phyloP scores from a whole-genome alignment of 2,797 vertebrate species.

The Sebastes itinus region DNA sequence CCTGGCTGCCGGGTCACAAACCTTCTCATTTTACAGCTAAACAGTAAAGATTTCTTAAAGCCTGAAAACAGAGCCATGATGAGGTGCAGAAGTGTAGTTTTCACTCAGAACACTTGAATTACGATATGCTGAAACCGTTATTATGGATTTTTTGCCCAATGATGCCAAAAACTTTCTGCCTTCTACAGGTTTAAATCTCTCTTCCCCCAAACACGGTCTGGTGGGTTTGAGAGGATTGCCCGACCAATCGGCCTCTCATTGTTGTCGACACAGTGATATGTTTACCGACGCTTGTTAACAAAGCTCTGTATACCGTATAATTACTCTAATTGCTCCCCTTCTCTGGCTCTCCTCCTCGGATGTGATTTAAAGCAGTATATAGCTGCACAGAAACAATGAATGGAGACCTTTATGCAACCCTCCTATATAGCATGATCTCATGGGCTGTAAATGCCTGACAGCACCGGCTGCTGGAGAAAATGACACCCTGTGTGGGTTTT shows the following conservation, averaged over 20 bases:
- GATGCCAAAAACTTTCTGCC: too few species aligned
- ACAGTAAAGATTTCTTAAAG: too few species aligned
- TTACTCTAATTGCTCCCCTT: conserved; percentile 43
- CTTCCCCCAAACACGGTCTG: neutral
- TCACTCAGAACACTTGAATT: too few species aligned
- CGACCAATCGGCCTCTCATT: conserved; percentile 7
- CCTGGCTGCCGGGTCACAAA: too few species aligned
- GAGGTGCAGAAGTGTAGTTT: too few species aligned
- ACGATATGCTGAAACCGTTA: too few species aligned
- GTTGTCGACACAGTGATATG: conserved; percentile 25
- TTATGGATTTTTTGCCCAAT: too few species aligned
- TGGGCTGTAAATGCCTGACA: conserved; percentile 60
- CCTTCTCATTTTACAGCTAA: fast-evolving
- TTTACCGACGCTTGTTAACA: conserved; percentile 58
- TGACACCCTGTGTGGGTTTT: conserved; percentile 43
- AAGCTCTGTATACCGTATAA: conserved; percentile 34
- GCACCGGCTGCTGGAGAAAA: conserved; percentile 41
- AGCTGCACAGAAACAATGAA: conserved; percentile 42
- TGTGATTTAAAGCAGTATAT: conserved; percentile 33
- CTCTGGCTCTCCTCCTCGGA: conserved; percentile 5
- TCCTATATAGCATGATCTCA: conserved; percentile 64
- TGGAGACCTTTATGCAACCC: conserved; percentile 48
- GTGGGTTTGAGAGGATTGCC: neutral
- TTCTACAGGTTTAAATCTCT: neutral
- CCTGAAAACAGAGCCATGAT: too few species aligned